phyloP scores from a whole-genome alignment of 2,888 invertebrate genomes.

The Choreutis nemorana region DNA sequence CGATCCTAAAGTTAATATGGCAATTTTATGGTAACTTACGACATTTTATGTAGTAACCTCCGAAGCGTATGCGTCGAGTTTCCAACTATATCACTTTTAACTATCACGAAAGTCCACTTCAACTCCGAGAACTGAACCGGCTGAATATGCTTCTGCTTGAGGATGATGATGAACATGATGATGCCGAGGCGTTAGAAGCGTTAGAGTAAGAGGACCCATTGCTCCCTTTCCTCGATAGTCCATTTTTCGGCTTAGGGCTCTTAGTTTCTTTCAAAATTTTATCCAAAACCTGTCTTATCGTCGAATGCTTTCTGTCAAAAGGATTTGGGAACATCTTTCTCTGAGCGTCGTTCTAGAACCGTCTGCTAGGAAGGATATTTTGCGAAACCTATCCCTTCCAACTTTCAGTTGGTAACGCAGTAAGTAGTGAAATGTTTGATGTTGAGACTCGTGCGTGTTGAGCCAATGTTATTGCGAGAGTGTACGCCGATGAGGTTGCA shows the following conservation, averaged over 20 bases:
- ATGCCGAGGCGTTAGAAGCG: slow-evolving; percentile 14
- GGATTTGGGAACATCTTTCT: slow-evolving; percentile 74
- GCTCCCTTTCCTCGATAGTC: slow-evolving; percentile 30
- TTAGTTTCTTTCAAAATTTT: slow-evolving; percentile 58
- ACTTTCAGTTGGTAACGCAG: no score
- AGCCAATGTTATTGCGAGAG: slow-evolving; percentile 19
- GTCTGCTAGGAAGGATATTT: no score
- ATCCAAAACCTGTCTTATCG: slow-evolving; percentile 72
- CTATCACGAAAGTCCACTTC: background rate
- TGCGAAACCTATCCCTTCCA: no score
- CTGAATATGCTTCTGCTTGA: slow-evolving; percentile 4
- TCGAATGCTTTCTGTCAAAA: slow-evolving; percentile 74
- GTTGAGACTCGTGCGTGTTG: slow-evolving; percentile 22
- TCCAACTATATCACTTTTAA: no score
- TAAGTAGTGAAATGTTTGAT: background rate
- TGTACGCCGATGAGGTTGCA: slow-evolving; percentile 8
- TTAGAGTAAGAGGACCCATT: slow-evolving; percentile 29
- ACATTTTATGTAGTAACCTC: no score
- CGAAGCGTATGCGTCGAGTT: no score
- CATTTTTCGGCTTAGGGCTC: slow-evolving; percentile 23
- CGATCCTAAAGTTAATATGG: no score
- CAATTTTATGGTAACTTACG: no score
- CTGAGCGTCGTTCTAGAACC: no score
- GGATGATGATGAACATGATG: background rate
- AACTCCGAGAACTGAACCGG: slow-evolving; percentile 1